Percentiles rank a stretch among this genome's conserved stretches.
These are phyloP conservation scores for Hephaestus fuliginosus DNA, from an alignment of 2,797 vertebrate genomes.

Conservation along the genomic window DNA sequence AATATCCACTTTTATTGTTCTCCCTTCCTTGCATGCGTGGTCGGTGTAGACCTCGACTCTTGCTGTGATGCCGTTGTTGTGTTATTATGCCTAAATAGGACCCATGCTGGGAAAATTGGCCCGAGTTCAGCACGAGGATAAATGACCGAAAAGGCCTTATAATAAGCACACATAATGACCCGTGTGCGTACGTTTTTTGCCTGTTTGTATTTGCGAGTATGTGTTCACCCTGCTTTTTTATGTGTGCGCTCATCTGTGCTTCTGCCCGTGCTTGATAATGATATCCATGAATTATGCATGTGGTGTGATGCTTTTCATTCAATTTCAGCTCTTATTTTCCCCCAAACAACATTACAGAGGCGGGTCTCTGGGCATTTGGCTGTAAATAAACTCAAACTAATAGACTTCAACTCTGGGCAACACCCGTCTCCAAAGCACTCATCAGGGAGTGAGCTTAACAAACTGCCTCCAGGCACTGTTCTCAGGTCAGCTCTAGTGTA, in stretches of 20 bases:
- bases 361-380: constrained; percentile 81
- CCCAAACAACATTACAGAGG: constrained; percentile 83
- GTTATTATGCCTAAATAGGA: constrained; percentile 72
- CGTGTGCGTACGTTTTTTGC: constrained; percentile 38
- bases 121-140: constrained; percentile 70
- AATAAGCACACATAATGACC: constrained; percentile 76
- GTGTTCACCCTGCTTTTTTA: constrained; percentile 64
- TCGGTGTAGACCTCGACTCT: constrained; percentile 34
- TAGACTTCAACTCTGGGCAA: constrained; percentile 84
- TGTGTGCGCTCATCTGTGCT: constrained; percentile 67
- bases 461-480: constrained; percentile 72
- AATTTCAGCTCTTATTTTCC: constrained; percentile 79
- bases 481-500: constrained; percentile 71
- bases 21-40: constrained; percentile 14
- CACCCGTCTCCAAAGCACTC: constrained; percentile 77
- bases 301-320: constrained; percentile 82
- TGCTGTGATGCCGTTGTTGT: constrained; percentile 67
- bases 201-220: constrained; percentile 63
- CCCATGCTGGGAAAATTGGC: constrained; percentile 78
- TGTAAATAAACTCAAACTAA: constrained; percentile 86
- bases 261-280: constrained; percentile 81
- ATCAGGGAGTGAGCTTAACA: constrained; percentile 74
- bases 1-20: constrained; percentile 53
- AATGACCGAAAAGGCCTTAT: constrained; percentile 76
- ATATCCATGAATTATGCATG: constrained; percentile 85